Evolutionary conservation across 2,113 vertebrate species (phyloP).

Genomic region (Mystacornis crossleyi): DNA sequence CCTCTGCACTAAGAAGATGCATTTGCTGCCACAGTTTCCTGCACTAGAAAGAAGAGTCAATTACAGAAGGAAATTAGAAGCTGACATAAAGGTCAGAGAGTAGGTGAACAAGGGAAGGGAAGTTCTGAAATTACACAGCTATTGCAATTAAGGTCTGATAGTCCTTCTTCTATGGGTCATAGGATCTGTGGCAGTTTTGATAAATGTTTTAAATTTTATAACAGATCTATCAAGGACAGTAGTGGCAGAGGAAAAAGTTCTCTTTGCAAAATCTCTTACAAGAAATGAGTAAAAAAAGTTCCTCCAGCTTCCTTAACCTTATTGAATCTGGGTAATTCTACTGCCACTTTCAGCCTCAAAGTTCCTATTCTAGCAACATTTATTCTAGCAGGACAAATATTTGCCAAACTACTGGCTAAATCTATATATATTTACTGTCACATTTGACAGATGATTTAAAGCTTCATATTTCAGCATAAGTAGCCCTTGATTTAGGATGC

Average conservation of each 20-base stretch:
- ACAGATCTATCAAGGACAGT: not conserved
- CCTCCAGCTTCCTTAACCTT: not conserved
- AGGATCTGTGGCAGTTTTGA: not conserved
- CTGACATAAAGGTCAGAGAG: not conserved
- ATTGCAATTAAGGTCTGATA: slow-evolving; percentile 22
- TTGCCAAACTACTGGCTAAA: not conserved
- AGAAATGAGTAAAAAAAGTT: not conserved
- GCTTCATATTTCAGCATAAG: not conserved
- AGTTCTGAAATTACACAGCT: slow-evolving; percentile 13
- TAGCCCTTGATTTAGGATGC: not conserved
- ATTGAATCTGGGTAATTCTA: not conserved
- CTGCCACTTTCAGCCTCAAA: not conserved
- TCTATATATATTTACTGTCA: not conserved
- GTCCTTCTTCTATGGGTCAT: not conserved
- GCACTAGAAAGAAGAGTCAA: not conserved
- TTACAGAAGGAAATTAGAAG: slow-evolving; percentile 42
- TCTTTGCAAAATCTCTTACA: not conserved
- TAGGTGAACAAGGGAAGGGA: not conserved
- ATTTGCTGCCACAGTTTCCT: not conserved
- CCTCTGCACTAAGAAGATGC: not conserved
- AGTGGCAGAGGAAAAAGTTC: not conserved
- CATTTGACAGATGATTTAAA: not conserved
- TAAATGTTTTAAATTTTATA: slow-evolving; percentile 17
- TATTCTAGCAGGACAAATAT: not conserved
- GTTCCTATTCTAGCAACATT: not conserved